Percentiles rank a stretch among this genome's conserved stretches.
Conservation (phyloP, 2,113 vertebrate species). For the Macroglossus sobrinus region DNA sequence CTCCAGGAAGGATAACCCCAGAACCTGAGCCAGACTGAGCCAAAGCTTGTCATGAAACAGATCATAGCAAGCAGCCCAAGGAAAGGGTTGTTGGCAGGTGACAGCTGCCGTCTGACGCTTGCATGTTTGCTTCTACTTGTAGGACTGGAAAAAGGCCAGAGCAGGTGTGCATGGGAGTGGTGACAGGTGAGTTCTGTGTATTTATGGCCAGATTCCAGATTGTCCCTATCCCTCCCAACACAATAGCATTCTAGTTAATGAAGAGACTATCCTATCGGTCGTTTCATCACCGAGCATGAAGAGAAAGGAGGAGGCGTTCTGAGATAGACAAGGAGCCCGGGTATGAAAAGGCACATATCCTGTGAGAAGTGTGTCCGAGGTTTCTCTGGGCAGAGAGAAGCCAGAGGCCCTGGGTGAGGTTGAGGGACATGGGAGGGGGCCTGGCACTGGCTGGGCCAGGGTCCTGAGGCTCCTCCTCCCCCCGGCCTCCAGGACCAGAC, state of each 20-base stretch:
- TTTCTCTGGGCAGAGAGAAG: neutral
- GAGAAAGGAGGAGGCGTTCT: neutral
- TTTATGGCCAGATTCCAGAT: neutral
- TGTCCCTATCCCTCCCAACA: neutral
- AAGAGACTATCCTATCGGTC: neutral
- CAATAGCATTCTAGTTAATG: neutral
- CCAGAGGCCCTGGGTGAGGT: neutral
- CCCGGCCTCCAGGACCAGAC: neutral
- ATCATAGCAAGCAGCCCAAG: neutral
- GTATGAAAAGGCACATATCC: neutral
- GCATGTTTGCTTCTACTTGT: constrained; percentile 53
- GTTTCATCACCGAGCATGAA: neutral
- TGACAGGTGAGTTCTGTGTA: constrained; percentile 73
- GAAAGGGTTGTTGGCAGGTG: neutral
- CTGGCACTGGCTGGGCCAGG: no score
- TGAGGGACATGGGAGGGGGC: neutral
- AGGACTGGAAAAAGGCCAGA: constrained; percentile 61
- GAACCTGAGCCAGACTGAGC: neutral
- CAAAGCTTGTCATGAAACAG: neutral
- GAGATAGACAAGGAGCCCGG: neutral
- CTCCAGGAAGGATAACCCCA: neutral
- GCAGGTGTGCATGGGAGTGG: constrained; percentile 54
- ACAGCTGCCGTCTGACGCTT: neutral
- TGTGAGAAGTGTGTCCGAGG: neutral
- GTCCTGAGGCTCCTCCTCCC: neutral